These are phyloP conservation scores for Sanderia malayensis DNA, from an alignment of 30 jellyfish, hydroid and myxozoan genomes.

Conservation along the genomic window DNA sequence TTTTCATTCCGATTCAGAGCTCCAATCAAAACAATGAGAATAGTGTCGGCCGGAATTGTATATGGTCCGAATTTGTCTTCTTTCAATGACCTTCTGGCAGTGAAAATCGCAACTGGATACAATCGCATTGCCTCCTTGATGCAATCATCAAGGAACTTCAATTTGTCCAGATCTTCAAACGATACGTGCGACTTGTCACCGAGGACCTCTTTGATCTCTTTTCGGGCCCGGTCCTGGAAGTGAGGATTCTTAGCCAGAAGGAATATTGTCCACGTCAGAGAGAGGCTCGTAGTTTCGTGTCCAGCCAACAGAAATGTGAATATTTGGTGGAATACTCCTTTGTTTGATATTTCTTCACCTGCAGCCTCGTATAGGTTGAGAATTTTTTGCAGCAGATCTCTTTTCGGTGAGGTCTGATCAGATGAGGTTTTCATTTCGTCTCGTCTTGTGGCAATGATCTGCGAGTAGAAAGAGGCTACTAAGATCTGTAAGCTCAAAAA, in stretches of 20 bases:
- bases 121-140: slow-evolving; percentile 40
- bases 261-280: slow-evolving; percentile 37
- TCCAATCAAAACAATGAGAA: slow-evolving; percentile 4
- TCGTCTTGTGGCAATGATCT: slow-evolving; percentile 38
- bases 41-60: slow-evolving; percentile 26
- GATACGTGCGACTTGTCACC: slow-evolving; percentile 15
- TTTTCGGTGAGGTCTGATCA: slow-evolving; percentile 22
- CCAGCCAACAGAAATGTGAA: slow-evolving; percentile 66
- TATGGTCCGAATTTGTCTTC: slow-evolving; percentile 49
- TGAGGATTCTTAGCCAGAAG: slow-evolving; percentile 27
- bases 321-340: slow-evolving; percentile 43
- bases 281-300: slow-evolving; percentile 57
- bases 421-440: slow-evolving; percentile 34
- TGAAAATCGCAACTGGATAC: slow-evolving; percentile 22
- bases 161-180: slow-evolving; percentile 16
- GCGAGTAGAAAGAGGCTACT: too few species aligned
- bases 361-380: slow-evolving; percentile 38
- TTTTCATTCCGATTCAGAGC: slow-evolving; percentile 31
- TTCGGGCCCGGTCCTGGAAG: background rate
- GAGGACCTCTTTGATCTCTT: slow-evolving; percentile 9
- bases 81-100: slow-evolving; percentile 4
- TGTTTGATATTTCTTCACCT: slow-evolving; percentile 32
- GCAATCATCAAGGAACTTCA: slow-evolving; percentile 22
- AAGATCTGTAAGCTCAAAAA: too few species aligned
- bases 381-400: slow-evolving; percentile 37